Base-by-base conservation (phyloP, 2,888 invertebrate species). In the Cheilosia scutellata region DNA sequence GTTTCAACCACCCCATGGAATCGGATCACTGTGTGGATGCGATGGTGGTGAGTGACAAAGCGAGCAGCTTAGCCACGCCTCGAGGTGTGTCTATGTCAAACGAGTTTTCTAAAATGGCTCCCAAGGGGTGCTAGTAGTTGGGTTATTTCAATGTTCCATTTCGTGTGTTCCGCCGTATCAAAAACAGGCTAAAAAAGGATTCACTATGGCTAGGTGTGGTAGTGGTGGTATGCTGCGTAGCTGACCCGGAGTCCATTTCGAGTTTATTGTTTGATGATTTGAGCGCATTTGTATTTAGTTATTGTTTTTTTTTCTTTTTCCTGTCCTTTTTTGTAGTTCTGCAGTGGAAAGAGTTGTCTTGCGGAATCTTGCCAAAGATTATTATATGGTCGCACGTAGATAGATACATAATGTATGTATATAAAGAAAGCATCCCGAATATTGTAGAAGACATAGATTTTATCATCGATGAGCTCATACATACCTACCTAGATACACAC, bases 181-280 rank as follows among this genome's bases (percentile, higher is more conserved):
- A 63, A 68, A 70, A 57, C 63, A 37, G 68, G 57, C 29, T 27
- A 58, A 66, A 60, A 66, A 60, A 71, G 65, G 66, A 80, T 74
- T 62, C 62, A n/a, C 31, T 63, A 75, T 79, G 57, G 49, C 65
- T 70, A 74, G 79, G 42, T 31, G 29, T 42, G 5, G 13, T 49
- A 0, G 29, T 42, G 5, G 13, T 49, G 3, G 25, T 51, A 25
- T 27, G 27, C 11, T 51, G 27, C 57, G 71, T 29, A 72, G 76
- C 51, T 86, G 82, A 86, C 86, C 86, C 89, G 92, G 91, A 92
- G 92, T 92, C 92, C 91, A 92, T 92, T 92, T 91, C 91, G 91
- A 92, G 92, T 92, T 92, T 92, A 92, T 92, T 92, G 92, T 92
- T 92, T 92, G 91, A 92, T 92, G 92, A 92, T 92, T 92, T 92